Base-by-base conservation (phyloP, 2,113 vertebrate genomes). In the Egretta garzetta region DNA sequence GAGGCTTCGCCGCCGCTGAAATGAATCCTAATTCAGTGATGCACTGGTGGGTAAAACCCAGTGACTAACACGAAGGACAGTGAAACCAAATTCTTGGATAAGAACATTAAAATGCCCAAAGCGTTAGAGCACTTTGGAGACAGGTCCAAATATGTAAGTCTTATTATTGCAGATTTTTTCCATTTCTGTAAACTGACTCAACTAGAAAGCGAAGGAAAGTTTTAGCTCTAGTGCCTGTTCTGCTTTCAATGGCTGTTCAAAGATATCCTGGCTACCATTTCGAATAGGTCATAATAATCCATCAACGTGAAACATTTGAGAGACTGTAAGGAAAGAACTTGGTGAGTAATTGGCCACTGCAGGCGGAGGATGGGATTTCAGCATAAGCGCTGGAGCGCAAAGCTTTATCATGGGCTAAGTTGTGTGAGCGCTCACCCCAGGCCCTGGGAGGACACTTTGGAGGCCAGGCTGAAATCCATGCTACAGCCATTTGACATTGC, bases 331-430 rank as follows among this genome's bases (percentile, higher is more conserved):
- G 8, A 35, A 56, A 59, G 68, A 77, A 81, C 41, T 35, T 26
- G 2, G n/a, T 80, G 73, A 72, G 45, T 55, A 66, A 95, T 19
- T 35, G 81, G 60, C 58, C 66, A 39, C 53, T 55, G 79, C 72
- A 52, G 66, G 79, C 67, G 68, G 63, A 70, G 86, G 45, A 72
- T 76, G 83, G 70, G 64, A 82, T 86, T 43, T 90, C 63, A 28
- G 58, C 2, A 0, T 35, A 17, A n/a, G 68, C 4, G 0, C 62
- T 11, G 2, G 2, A 75, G 73, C 4, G 4, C 45, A 49, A 8
- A 85, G 79, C 66, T 95, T 63, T 28, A 64, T 19, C 55, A 3
- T 2, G 35, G 75, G 62, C 80, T 67, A 35, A 47, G 24, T 3
- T 45, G 53, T 27, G 39, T 3, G 16, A 93, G 55, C 22, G 53